Percentiles rank a stretch among this genome's conserved stretches.
phyloP scores from a whole-genome alignment of 2,797 vertebrate genomes.

The Melanotaenia pygmaea region DNA sequence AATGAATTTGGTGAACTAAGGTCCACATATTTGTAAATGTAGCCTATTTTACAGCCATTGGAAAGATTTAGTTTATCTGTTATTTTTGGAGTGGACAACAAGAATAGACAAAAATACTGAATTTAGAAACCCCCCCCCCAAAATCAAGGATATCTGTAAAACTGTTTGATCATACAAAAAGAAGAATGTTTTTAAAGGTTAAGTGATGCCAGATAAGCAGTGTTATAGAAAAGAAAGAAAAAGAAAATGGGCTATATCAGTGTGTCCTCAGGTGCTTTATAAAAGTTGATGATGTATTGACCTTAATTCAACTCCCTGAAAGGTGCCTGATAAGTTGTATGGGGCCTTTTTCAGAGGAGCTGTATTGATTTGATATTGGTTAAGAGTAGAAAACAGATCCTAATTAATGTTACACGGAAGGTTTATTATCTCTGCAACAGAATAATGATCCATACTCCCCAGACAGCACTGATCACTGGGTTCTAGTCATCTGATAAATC shows the following conservation, averaged over 20 bases:
- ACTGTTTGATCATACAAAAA: slow-evolving; percentile 24
- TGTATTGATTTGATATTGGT: slow-evolving; percentile 64
- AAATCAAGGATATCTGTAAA: slow-evolving; percentile 13
- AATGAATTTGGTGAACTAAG: background rate
- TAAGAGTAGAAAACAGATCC: slow-evolving; percentile 52
- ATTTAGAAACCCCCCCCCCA: background rate
- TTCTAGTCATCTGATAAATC: slow-evolving; percentile 50
- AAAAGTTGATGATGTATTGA: slow-evolving; percentile 55
- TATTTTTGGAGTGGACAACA: background rate
- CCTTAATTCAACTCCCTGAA: slow-evolving; percentile 43
- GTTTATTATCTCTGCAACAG: slow-evolving; percentile 60
- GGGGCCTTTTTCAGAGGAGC: slow-evolving; percentile 41
- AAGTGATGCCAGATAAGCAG: slow-evolving; percentile 53
- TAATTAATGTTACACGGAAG: slow-evolving; percentile 63
- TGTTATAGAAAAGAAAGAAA: slow-evolving; percentile 27
- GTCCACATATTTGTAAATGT: background rate
- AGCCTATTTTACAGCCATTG: background rate
- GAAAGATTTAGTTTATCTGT: background rate
- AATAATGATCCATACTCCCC: slow-evolving; percentile 58
- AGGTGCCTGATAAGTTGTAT: slow-evolving; percentile 45
- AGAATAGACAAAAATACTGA: background rate
- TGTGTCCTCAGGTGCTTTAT: slow-evolving; percentile 51
- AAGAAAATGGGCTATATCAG: slow-evolving; percentile 23
- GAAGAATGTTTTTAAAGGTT: slow-evolving; percentile 28
- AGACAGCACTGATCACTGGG: slow-evolving; percentile 53